Evolutionary conservation across 1,140 invertebrate genomes (phyloP).

Genomic region (Saxidomus purpurata): DNA sequence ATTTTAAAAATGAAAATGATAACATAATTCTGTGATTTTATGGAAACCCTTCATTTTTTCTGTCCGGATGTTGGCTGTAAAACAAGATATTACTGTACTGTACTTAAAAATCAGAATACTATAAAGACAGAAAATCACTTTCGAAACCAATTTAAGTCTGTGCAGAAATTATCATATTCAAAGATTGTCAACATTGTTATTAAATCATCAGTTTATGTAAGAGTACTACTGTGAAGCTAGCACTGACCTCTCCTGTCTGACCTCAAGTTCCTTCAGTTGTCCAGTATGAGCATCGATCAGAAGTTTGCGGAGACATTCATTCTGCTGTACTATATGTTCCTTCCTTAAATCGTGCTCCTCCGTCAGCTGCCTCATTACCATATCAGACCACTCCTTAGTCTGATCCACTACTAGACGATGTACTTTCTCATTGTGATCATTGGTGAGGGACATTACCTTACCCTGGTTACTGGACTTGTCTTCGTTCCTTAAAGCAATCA

Average conservation of each 20-base stretch:
- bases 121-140: too few relatives aligned
- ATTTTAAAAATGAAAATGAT: too few relatives aligned
- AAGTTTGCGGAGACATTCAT: constrained; percentile 94
- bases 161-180: too few relatives aligned
- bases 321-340: constrained; percentile 94
- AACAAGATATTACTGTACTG: too few relatives aligned
- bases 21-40: too few relatives aligned
- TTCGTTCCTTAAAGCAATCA: background rate
- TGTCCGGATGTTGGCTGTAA: too few relatives aligned
- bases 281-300: constrained; percentile 94
- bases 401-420: constrained; percentile 88
- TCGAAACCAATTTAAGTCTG: too few relatives aligned
- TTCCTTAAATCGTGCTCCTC: constrained; percentile 96
- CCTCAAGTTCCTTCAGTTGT: constrained; percentile 96
- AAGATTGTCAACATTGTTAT: too few relatives aligned
- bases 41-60: too few relatives aligned
- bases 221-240: background rate
- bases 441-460: constrained; percentile 75
- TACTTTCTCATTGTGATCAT: constrained; percentile 80
- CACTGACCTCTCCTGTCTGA: constrained; percentile 93
- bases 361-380: constrained; percentile 95
- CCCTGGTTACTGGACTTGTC: constrained; percentile 61
- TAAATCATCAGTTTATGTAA: too few relatives aligned
- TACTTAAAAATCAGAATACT: background rate
- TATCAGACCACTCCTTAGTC: constrained; percentile 97